Conservation (phyloP, 2,888 invertebrate species). For the Sphinx pinastri region DNA sequence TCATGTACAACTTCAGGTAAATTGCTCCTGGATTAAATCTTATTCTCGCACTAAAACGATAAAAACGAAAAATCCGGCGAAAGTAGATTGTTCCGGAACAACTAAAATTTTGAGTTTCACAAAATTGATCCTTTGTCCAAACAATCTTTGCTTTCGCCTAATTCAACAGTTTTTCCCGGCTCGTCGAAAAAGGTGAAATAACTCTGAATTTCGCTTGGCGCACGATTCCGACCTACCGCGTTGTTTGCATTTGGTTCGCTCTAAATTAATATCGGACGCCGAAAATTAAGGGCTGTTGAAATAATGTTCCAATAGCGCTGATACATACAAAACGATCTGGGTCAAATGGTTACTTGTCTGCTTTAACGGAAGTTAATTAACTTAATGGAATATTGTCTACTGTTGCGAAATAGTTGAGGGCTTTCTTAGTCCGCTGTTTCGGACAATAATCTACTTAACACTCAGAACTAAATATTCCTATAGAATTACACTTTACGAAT, state of each 20-base stretch:
- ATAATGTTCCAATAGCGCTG: constrained; percentile 52
- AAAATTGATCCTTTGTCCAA: constrained; percentile 58
- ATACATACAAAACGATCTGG: constrained; percentile 31
- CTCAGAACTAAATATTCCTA: no score
- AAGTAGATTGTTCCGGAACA: constrained; percentile 49
- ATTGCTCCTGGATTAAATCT: constrained; percentile 15
- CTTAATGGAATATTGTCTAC: background rate
- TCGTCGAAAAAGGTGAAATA: constrained; percentile 51
- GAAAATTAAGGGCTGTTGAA: constrained; percentile 53
- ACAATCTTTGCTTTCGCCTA: constrained; percentile 61
- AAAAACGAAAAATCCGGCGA: constrained; percentile 39
- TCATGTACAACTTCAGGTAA: background rate
- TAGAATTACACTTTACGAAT: no score
- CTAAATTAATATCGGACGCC: constrained; percentile 62
- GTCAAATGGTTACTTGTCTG: background rate
- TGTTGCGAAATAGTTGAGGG: background rate
- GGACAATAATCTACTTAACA: no score
- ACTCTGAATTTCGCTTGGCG: constrained; percentile 46
- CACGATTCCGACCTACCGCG: constrained; percentile 47
- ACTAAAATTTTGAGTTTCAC: constrained; percentile 49
- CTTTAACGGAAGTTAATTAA: background rate
- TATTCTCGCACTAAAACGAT: constrained; percentile 33
- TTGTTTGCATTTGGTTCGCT: constrained; percentile 55
- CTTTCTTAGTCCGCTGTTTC: no score
- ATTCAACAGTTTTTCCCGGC: constrained; percentile 58